Percentiles rank a stretch among this genome's conserved stretches.
Evolutionary conservation across 2,888 invertebrate genomes (phyloP).

Genomic region (Tromatobia lineatoria): DNA sequence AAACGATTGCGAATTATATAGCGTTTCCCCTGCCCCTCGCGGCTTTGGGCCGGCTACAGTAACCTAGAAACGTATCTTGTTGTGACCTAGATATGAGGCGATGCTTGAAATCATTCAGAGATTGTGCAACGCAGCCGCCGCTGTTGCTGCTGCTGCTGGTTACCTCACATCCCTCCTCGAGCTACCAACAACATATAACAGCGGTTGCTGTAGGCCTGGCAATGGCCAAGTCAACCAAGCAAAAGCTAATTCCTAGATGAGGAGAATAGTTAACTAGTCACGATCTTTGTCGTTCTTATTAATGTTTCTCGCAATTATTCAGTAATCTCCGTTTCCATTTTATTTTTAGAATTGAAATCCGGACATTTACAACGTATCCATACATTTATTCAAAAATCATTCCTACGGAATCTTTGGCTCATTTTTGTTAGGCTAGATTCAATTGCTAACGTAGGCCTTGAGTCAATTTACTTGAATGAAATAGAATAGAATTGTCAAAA

Average conservation of each 20-base stretch:
- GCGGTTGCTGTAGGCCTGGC: slow-evolving; percentile 39
- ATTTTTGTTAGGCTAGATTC: too few species aligned
- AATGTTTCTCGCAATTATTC: too few species aligned
- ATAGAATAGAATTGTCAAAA: too few species aligned
- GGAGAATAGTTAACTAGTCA: slow-evolving; percentile 19
- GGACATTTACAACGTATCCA: too few species aligned
- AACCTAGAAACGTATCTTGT: slow-evolving; percentile 86
- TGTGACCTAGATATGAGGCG: slow-evolving; percentile 86
- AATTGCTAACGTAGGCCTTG: too few species aligned
- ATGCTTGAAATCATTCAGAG: slow-evolving; percentile 86
- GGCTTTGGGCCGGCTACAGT: slow-evolving; percentile 84
- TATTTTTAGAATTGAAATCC: too few species aligned
- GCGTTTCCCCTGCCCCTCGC: slow-evolving; percentile 1
- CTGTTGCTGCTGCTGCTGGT: slow-evolving; percentile 75
- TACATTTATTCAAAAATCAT: too few species aligned
- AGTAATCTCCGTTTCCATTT: too few species aligned
- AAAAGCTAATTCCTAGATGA: slow-evolving; percentile 60
- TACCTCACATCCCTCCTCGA: slow-evolving; percentile 82
- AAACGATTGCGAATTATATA: slow-evolving; percentile 60
- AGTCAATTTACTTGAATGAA: too few species aligned
- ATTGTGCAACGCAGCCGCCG: slow-evolving; percentile 83
- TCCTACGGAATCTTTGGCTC: too few species aligned
- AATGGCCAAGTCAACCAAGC: slow-evolving; percentile 60
- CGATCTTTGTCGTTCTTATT: slow-evolving; percentile 7
- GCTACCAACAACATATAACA: slow-evolving; percentile 52